These are phyloP conservation scores for Dolichomitus sp. DNA, from an alignment of 2,888 invertebrate species.

Conservation along the genomic window DNA sequence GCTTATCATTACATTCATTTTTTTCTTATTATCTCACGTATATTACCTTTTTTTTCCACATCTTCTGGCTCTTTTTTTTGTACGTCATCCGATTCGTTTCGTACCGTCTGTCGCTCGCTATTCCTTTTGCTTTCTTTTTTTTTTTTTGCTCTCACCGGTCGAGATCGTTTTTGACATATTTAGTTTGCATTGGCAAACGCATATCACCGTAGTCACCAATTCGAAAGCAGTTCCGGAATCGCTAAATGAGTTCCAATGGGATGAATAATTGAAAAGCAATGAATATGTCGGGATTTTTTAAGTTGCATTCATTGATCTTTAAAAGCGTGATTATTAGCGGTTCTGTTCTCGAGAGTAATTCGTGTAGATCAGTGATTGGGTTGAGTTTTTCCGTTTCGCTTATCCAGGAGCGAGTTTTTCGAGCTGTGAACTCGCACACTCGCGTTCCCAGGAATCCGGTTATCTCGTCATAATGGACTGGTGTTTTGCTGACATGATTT, in stretches of 20 bases:
- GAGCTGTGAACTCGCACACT: constrained; percentile 44
- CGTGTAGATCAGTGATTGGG: constrained; percentile 25
- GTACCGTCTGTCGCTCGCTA: constrained; percentile 61
- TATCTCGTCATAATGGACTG: constrained; percentile 73
- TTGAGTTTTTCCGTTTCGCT: constrained; percentile 41
- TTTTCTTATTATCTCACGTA: constrained; percentile 55
- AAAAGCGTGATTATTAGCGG: constrained; percentile 24
- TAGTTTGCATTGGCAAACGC: constrained; percentile 43
- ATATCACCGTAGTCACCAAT: constrained; percentile 5
- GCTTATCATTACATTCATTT: constrained; percentile 55
- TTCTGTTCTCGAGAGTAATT: constrained; percentile 11
- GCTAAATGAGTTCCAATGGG: constrained; percentile 20
- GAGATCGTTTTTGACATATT: constrained; percentile 51
- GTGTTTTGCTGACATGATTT: constrained; percentile 75
- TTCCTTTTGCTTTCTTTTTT: constrained; percentile 40
- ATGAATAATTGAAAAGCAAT: constrained; percentile 35
- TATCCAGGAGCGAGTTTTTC: constrained; percentile 53
- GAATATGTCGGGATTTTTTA: constrained; percentile 20
- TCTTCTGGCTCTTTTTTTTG: constrained; percentile 67
- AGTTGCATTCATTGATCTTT: constrained; percentile 35
- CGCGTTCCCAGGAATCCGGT: constrained; percentile 34
- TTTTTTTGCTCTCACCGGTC: constrained; percentile 30
- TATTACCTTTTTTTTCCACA: constrained; percentile 79
- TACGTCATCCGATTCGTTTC: constrained; percentile 56
- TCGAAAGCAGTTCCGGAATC: constrained; percentile 13